These are phyloP conservation scores for Anastrepha obliqua DNA, from an alignment of 1,140 invertebrate species.

Conservation along the genomic window DNA sequence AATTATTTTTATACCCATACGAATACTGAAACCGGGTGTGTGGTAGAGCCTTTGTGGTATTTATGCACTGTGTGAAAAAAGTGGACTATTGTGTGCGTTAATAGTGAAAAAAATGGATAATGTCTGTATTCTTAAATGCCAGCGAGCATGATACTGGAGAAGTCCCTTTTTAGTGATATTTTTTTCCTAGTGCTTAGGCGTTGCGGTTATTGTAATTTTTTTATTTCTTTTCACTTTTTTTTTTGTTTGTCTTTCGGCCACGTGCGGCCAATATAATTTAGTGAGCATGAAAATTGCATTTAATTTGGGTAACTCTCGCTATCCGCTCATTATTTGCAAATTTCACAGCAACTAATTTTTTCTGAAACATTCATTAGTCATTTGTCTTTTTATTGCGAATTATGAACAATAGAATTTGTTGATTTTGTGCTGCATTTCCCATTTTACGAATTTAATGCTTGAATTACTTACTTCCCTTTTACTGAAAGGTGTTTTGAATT, in stretches of 20 bases:
- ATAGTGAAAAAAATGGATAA: neutral
- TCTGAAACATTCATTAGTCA: neutral
- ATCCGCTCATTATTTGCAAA: slow-evolving; percentile 11
- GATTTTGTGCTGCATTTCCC: neutral
- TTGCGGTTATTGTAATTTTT: no score
- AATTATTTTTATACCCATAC: neutral
- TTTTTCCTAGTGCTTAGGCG: neutral
- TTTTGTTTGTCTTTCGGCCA: neutral
- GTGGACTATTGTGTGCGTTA: neutral
- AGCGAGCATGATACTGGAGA: neutral
- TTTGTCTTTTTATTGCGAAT: neutral
- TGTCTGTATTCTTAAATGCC: neutral
- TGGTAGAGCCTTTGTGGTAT: neutral
- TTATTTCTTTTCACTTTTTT: neutral
- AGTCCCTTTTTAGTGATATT: neutral
- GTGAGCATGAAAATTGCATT: neutral
- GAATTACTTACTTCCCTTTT: no score
- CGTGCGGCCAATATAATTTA: slow-evolving; percentile 14
- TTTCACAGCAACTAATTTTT: neutral
- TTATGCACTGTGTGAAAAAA: neutral
- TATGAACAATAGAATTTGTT: neutral
- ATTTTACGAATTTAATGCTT: neutral
- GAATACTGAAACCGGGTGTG: neutral
- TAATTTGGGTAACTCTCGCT: neutral
- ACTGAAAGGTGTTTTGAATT: no score